These are phyloP conservation scores for Malurus leucopterus DNA, from an alignment of 2,797 vertebrate genomes.

Conservation along the genomic window DNA sequence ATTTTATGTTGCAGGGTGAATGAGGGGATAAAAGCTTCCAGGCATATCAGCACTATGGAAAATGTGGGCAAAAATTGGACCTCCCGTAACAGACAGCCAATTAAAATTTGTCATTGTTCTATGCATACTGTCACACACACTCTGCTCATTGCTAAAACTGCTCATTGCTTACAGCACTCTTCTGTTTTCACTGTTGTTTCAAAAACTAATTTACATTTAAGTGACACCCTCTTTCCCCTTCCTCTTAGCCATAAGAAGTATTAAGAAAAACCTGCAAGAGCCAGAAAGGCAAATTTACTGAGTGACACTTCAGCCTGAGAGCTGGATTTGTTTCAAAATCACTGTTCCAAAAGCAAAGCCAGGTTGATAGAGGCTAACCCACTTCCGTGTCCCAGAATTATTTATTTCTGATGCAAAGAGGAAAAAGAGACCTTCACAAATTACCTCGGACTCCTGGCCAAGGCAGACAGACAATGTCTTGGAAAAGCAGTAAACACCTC, in stretches of 20 bases:
- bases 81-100: conserved; percentile 15
- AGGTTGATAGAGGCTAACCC: not conserved
- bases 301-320: not conserved
- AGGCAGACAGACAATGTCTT: not conserved
- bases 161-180: conserved; percentile 45
- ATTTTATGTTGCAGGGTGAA: conserved; percentile 48
- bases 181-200: conserved; percentile 35
- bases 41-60: conserved; percentile 48
- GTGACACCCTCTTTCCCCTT: conserved; percentile 38
- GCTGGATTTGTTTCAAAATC: not conserved
- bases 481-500: not conserved
- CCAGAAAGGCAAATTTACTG: not conserved
- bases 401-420: not conserved
- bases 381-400: not conserved
- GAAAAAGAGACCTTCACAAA: not conserved
- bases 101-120: conserved; percentile 60
- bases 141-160: too few species aligned
- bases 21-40: conserved; percentile 9
- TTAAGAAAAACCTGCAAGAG: not conserved
- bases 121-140: conserved; percentile 59
- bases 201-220: conserved; percentile 66
- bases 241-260: conserved; percentile 37
- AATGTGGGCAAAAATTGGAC: conserved; percentile 46
- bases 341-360: not conserved
- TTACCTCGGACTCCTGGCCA: not conserved